A percentile compares a stretch with the other conserved stretches of the same genome.
phyloP scores from a whole-genome alignment of 2,888 invertebrate genomes.

The Lordiphosa andalusiaca region DNA sequence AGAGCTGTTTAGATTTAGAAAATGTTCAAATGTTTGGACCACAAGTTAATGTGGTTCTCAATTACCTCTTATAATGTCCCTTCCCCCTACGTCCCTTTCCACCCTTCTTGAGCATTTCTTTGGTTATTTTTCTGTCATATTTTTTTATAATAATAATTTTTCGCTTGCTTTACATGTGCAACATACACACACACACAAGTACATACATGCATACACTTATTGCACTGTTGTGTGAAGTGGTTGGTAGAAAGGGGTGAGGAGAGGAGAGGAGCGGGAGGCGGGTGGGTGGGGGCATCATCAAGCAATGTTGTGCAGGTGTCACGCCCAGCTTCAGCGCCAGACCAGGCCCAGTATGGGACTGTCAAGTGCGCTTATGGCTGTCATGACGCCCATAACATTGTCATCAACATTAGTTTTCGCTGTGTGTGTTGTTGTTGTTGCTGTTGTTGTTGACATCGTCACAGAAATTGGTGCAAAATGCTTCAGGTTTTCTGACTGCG shows the following conservation, averaged over 20 bases:
- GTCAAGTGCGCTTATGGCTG: slow-evolving; percentile 75
- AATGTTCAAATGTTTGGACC: too few relatives aligned
- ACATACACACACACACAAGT: too few relatives aligned
- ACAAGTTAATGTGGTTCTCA: too few relatives aligned
- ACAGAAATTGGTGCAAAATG: slow-evolving; percentile 73
- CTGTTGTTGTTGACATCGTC: slow-evolving; percentile 65
- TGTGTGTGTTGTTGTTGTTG: slow-evolving; percentile 19
- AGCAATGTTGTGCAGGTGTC: slow-evolving; percentile 33
- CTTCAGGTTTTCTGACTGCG: slow-evolving; percentile 43
- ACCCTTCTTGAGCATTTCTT: not conserved
- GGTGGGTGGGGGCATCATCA: slow-evolving; percentile 27
- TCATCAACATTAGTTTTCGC: slow-evolving; percentile 72
- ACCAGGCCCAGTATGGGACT: slow-evolving; percentile 25
- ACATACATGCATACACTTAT: too few relatives aligned
- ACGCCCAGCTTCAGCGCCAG: slow-evolving; percentile 24
- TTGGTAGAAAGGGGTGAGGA: not conserved
- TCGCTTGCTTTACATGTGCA: slow-evolving; percentile 11
- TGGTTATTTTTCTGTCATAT: slow-evolving; percentile 10
- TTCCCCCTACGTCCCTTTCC: not conserved
- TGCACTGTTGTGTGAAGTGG: not conserved
- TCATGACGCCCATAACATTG: slow-evolving; percentile 77
- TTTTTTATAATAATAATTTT: slow-evolving; percentile 20
- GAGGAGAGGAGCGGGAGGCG: slow-evolving; percentile 3
- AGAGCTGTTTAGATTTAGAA: too few relatives aligned
- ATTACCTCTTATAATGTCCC: not conserved